Conservation (phyloP, 2,113 vertebrate species). For the Prunella himalayana region DNA sequence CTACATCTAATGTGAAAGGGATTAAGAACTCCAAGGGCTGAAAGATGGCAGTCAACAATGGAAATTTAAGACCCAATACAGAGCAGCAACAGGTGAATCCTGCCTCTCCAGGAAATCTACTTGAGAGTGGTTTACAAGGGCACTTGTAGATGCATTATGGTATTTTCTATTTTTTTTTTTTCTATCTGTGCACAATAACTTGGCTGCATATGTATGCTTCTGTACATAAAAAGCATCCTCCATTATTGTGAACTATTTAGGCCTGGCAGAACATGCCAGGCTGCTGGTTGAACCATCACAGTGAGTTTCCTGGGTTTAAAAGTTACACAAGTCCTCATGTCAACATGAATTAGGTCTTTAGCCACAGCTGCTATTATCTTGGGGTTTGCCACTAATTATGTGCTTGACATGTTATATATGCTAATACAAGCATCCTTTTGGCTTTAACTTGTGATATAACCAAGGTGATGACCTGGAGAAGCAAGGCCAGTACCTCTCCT, state of each 20-base stretch:
- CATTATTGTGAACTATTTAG: not conserved
- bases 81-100: not conserved
- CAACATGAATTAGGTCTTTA: not conserved
- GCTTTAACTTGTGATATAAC: not conserved
- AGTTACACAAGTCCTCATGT: not conserved
- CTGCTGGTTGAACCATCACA: not conserved
- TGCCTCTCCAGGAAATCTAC: not conserved
- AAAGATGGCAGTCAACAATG: not conserved
- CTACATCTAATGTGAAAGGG: not conserved
- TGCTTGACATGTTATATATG: not conserved
- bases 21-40: not conserved
- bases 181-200: not conserved
- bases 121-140: not conserved
- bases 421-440: not conserved
- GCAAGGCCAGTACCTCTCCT: not conserved
- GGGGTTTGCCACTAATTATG: not conserved
- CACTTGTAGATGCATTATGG: not conserved
- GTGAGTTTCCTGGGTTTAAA: not conserved
- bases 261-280: not conserved
- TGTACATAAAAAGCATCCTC: not conserved
- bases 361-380: not conserved
- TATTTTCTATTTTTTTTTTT: not conserved
- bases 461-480: not conserved
- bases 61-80: not conserved
- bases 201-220: not conserved